Evolutionary conservation across 1,140 invertebrate genomes (phyloP).

Genomic region (Penaeus japonicus): DNA sequence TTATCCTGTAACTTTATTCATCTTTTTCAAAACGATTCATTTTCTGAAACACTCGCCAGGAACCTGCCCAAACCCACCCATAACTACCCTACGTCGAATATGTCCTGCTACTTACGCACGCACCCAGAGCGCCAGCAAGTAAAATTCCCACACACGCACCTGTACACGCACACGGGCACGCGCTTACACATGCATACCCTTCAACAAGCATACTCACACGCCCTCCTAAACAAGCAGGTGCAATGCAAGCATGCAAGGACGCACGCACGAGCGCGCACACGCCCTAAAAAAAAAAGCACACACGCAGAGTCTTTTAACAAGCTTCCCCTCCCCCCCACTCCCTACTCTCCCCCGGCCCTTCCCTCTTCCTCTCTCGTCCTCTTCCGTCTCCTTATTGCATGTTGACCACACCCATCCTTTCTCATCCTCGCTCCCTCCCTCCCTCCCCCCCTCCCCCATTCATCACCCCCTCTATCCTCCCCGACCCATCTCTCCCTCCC

Average conservation of each 20-base stretch:
- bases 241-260: slow-evolving; percentile 10
- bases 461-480: not conserved
- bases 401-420: not conserved
- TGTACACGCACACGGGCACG: not conserved
- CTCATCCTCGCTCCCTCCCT: not conserved
- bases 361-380: not conserved
- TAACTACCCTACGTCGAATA: not conserved
- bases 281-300: not conserved
- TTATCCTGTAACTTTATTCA: too few species aligned
- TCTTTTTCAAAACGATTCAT: too few species aligned
- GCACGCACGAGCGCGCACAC: slow-evolving; percentile 3
- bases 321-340: not conserved
- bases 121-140: not conserved
- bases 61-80: not conserved
- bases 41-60: too few species aligned
- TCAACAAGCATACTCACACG: slow-evolving; percentile 24
- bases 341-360: not conserved
- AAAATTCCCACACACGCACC: not conserved
- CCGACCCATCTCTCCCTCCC: not conserved
- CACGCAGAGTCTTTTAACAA: not conserved
- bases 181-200: slow-evolving; percentile 17
- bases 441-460: not conserved
- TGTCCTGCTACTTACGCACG: not conserved
- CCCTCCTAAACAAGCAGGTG: slow-evolving; percentile 21
- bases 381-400: not conserved